Evolutionary conservation across 2,113 vertebrate species (phyloP), one percentile per base, ranked within the genome.

Genomic region (Spea bombifrons): DNA sequence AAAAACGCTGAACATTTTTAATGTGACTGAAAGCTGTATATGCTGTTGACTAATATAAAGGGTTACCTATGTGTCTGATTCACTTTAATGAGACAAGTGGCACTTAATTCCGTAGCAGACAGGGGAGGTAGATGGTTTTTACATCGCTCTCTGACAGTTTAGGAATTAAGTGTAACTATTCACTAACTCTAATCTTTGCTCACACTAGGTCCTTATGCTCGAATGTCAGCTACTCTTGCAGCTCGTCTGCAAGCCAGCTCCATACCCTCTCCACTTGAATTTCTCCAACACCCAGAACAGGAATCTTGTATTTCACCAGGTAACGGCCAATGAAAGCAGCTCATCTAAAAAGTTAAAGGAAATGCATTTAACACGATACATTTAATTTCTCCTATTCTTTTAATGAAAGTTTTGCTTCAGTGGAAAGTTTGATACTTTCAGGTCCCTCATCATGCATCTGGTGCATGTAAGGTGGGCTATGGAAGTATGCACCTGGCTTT

Each of bases 281-380:
- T 80, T 45, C 71, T 73, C 45, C 77, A 80, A 71, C 71, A 73
- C 53, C 48, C 77, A 49, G 77, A 66, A 59, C 77, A 73, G 77
- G 77, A 73, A 80, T 67, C 77, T 73, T 80, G 71, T 80, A 52
- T 59, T 15, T 73, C 77, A 53, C 71, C 77, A 80, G 77, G 77
- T 80, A 80, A 80, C 67, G 64, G 77, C 63, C 65, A 50, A 3
- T 59, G 45, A 43, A 46, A 16, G 30, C 30, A 30, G 45, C 46
- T 45, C 64, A 43, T 55, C 7, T 46, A 30, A 30, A 30, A 30
- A 30, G 30, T 30, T 30, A 30, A 30, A 30, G 30, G 30, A 30
- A 30, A 30, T 30, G 30, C 30, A 30, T 30, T 30, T 30, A 30
- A 30, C 30, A 30, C 30, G 30, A 30, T 30, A 30, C 30, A 30